A percentile compares a stretch with the other conserved stretches of the same genome.
Evolutionary conservation across 2,797 vertebrate species (phyloP).

Genomic region (Ctenosaura bakeri): DNA sequence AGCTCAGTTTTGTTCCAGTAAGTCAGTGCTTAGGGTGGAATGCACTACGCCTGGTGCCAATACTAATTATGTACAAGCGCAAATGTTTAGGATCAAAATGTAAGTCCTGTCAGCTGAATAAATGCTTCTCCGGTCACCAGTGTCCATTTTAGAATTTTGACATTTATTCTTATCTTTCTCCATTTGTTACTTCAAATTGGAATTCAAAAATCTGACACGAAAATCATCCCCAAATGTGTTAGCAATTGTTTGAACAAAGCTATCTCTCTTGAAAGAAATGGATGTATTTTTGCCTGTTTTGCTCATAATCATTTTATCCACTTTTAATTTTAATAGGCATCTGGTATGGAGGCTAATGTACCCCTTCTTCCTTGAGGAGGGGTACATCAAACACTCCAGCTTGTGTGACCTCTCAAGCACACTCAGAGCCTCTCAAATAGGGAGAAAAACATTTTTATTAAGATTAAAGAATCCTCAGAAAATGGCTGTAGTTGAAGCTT

Average conservation of each 20-base stretch:
- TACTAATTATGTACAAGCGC: background rate
- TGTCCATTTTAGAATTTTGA: constrained; percentile 41
- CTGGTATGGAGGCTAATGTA: too few species aligned
- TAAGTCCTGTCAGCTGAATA: constrained; percentile 37
- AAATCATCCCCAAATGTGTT: constrained; percentile 60
- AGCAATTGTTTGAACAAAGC: constrained; percentile 61
- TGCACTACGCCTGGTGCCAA: background rate
- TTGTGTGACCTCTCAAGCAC: too few species aligned
- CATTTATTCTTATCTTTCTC: constrained; percentile 51
- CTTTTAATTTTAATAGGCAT: background rate
- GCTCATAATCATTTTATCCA: background rate
- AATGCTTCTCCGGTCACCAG: constrained; percentile 19
- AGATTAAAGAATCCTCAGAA: too few species aligned
- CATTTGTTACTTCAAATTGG: constrained; percentile 58
- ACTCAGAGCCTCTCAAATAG: too few species aligned
- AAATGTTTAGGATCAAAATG: background rate
- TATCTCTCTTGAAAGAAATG: constrained; percentile 31
- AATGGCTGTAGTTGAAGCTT: too few species aligned
- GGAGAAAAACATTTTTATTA: too few species aligned
- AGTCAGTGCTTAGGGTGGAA: background rate
- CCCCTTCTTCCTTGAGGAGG: too few species aligned
- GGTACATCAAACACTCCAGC: too few species aligned
- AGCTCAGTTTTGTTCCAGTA: background rate
- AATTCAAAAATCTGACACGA: constrained; percentile 62
- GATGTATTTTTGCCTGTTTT: constrained; percentile 6